Percentiles rank a stretch among this genome's conserved stretches.
phyloP scores from a whole-genome alignment of 2,113 vertebrate genomes.

The Aptenodytes forsteri region DNA sequence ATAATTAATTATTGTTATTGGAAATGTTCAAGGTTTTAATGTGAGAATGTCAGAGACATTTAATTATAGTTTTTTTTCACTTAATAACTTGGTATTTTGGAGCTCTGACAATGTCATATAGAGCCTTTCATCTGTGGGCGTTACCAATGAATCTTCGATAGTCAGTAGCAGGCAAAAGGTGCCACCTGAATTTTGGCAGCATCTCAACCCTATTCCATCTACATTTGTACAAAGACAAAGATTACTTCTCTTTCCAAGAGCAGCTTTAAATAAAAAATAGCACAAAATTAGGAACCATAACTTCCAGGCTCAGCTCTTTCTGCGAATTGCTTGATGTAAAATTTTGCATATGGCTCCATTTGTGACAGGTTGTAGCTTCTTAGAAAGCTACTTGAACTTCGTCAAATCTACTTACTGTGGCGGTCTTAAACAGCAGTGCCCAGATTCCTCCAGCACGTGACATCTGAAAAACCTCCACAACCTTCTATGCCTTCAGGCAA shows the following conservation, averaged over 20 bases:
- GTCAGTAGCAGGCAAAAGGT: neutral
- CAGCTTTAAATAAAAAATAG: neutral
- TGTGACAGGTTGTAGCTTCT: neutral
- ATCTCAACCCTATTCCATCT: neutral
- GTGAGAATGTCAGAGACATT: neutral
- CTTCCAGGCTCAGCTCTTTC: neutral
- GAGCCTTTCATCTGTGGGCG: neutral
- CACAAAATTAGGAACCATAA: neutral
- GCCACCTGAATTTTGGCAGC: neutral
- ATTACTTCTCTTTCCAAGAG: neutral
- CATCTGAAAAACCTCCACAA: neutral
- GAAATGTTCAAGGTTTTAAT: conserved; percentile 1
- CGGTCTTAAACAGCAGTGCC: neutral
- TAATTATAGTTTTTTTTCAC: neutral
- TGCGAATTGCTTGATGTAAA: neutral
- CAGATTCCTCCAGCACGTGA: neutral
- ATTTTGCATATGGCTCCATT: neutral
- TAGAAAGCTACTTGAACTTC: neutral
- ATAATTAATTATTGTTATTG: conserved; percentile 1
- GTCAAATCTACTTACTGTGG: neutral
- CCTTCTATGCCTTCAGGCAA: neutral
- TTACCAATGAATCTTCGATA: neutral
- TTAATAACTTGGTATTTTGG: neutral
- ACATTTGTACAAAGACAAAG: neutral
- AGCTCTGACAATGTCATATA: neutral